Evolutionary conservation across 2,888 invertebrate genomes (phyloP), one percentile per base, ranked within the genome.

Genomic region (Watsonalla binaria): DNA sequence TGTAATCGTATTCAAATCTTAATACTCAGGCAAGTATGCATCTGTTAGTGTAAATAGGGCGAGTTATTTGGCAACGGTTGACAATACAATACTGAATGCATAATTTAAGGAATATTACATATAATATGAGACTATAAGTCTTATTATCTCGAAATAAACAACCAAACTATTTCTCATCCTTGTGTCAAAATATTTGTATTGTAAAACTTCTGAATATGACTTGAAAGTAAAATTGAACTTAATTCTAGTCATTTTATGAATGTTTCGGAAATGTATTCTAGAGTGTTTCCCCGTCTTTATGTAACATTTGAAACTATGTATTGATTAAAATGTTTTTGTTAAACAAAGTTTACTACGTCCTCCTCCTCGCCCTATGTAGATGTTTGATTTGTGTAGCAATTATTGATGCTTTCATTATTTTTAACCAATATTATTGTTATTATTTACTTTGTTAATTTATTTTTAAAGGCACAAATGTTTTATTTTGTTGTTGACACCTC

Each of bases 391-490:
- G 72, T 78, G 70, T 82, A 80, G 71, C 65, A 67, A 68, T 62
- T 67, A 24, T 63, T 71, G 66, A 67, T 62, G 64, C 61, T 74
- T 77, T 74, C 59, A 65, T 78, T 70, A 72, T 73, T 77, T 82
- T 75, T 77, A 81, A 82, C 80, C 73, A 74, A 74, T 78, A 76
- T 68, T 78, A 76, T 78, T 86, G 88, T 89, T 89, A 81, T 42
- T 11, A 11, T 84, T 84, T 86, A 85, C 76, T 84, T 86, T 88
- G 89, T 89, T 90, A 87, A 88, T 87, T 89, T 90, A 88, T 86
- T 89, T 85, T 82, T 86, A 82, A 74, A 78, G 80, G 88, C 90
- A 90, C 90, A 89, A 85, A 86, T 81, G 84, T 84, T 84, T 90
- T 85, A 86, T 86, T 89, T 84, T 84, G 78, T 86, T 86, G 86